A percentile compares a stretch with the other conserved stretches of the same genome.
phyloP scores from a whole-genome alignment of 2,888 invertebrate genomes.

The Linnaemya vulpina region DNA sequence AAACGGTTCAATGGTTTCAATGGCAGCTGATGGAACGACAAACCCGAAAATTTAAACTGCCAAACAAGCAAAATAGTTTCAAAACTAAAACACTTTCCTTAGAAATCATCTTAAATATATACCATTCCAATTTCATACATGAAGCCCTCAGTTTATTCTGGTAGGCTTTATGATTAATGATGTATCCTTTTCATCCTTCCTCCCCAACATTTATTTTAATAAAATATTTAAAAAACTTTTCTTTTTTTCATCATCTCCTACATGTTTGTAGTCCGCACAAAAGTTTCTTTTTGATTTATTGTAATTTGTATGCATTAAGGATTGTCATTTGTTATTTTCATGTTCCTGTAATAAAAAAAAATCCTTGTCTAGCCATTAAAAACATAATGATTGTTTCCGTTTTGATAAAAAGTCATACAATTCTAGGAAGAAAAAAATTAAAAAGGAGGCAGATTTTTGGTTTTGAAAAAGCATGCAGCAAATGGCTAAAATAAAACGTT shows the following conservation, averaged over 20 bases:
- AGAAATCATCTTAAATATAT: background rate
- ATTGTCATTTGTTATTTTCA: conserved; percentile 66
- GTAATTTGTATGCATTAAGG: conserved; percentile 63
- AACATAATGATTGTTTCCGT: conserved; percentile 65
- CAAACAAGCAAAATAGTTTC: background rate
- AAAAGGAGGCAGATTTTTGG: background rate
- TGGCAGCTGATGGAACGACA: no score
- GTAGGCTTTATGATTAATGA: background rate
- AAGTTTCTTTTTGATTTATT: conserved; percentile 57
- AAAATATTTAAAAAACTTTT: conserved; percentile 24
- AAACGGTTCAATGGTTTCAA: no score
- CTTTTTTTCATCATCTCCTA: conserved; percentile 12
- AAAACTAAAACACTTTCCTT: background rate
- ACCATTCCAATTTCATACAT: background rate
- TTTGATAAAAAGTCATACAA: conserved; percentile 42
- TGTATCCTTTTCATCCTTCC: background rate
- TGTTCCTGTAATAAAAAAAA: conserved; percentile 47
- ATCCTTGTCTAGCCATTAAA: conserved; percentile 63
- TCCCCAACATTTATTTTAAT: conserved; percentile 22
- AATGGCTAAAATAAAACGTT: conserved; percentile 48
- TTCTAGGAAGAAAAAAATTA: conserved; percentile 14
- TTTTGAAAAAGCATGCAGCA: conserved; percentile 3
- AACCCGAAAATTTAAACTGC: no score
- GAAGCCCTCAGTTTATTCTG: background rate
- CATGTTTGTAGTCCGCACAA: background rate